phyloP scores from a whole-genome alignment of 2,888 invertebrate genomes.

The Lochmaea capreae region DNA sequence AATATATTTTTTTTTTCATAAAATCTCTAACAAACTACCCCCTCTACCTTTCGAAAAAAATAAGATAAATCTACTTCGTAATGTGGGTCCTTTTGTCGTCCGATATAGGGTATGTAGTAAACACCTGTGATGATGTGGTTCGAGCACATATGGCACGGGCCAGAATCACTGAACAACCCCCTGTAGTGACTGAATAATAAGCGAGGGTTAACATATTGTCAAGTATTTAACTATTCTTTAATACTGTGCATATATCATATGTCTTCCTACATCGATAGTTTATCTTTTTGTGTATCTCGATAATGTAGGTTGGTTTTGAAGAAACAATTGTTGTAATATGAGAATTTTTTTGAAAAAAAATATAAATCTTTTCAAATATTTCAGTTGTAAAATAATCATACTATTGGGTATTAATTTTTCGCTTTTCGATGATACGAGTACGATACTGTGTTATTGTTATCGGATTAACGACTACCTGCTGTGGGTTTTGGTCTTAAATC shows the following conservation, averaged over 20 bases:
- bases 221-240: conserved; percentile 57
- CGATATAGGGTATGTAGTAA: conserved; percentile 16
- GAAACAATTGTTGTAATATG: no score
- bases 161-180: conserved; percentile 54
- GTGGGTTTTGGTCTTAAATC: no score
- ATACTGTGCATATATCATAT: conserved; percentile 15
- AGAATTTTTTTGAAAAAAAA: no score
- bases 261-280: conserved; percentile 35
- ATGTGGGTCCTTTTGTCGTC: not conserved
- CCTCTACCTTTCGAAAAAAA: not conserved
- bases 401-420: no score
- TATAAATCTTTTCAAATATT: no score
- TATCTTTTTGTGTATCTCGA: no score
- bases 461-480: no score
- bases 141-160: conserved; percentile 55
- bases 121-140: conserved; percentile 56
- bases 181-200: conserved; percentile 33
- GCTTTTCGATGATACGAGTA: no score
- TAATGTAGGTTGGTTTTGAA: no score
- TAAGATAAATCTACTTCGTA: conserved; percentile 10
- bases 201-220: conserved; percentile 58
- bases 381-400: no score
- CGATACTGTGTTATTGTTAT: no score
- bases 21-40: not conserved
- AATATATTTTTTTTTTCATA: not conserved